Evolutionary conservation across 2,888 invertebrate species (phyloP).

Genomic region (Spatulosminthurus flaviceps): DNA sequence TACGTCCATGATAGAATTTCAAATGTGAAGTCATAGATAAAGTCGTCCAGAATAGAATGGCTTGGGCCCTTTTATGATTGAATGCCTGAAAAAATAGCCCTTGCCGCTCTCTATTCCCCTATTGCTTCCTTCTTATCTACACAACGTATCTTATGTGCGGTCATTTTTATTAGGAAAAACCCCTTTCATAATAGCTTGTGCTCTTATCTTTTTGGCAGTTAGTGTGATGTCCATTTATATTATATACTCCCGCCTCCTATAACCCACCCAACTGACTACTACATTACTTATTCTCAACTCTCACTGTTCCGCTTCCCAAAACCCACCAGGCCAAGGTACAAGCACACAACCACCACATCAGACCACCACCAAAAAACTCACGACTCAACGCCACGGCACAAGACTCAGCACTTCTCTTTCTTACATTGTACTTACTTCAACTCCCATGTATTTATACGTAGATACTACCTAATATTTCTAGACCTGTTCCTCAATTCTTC

Average conservation of each 20-base stretch:
- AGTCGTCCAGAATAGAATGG: constrained; percentile 59
- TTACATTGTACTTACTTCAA: neutral
- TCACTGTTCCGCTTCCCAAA: neutral
- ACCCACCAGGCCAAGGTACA: constrained; percentile 2
- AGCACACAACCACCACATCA: neutral
- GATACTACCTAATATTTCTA: too few relatives aligned
- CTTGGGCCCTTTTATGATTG: constrained; percentile 61
- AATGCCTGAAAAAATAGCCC: constrained; percentile 59
- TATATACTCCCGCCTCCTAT: constrained; percentile 27
- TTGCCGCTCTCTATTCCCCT: constrained; percentile 53
- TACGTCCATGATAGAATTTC: constrained; percentile 62
- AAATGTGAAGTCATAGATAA: constrained; percentile 63
- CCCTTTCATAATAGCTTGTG: constrained; percentile 60
- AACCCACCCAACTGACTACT: constrained; percentile 31
- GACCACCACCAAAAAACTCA: constrained; percentile 29
- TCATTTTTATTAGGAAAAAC: constrained; percentile 63
- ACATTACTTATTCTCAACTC: constrained; percentile 15
- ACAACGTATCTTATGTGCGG: constrained; percentile 57
- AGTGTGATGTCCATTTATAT: constrained; percentile 61
- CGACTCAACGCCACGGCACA: neutral
- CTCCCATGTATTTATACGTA: too few relatives aligned
- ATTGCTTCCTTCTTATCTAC: constrained; percentile 55
- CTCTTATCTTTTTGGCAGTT: constrained; percentile 63
- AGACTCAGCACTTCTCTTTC: neutral
- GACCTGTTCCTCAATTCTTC: too few relatives aligned